These are phyloP conservation scores for Drosophila ustulata DNA, from an alignment of 2,888 invertebrate species.

Conservation along the genomic window DNA sequence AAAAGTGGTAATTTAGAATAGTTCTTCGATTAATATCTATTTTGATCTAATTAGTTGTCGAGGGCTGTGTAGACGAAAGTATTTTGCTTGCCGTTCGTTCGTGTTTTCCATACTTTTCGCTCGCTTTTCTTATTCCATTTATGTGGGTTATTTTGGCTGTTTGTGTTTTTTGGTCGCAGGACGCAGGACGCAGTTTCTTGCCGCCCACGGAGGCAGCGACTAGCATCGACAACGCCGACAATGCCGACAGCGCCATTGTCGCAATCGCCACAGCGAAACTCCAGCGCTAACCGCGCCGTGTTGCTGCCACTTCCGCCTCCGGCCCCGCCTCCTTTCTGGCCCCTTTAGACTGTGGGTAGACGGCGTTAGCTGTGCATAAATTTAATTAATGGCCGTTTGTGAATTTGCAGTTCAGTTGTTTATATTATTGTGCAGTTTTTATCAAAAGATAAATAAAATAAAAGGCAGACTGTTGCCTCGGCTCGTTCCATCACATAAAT, in stretches of 20 bases:
- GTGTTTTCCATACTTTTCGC: constrained; percentile 40
- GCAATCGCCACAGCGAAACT: constrained; percentile 33
- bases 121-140: constrained; percentile 2
- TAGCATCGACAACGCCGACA: constrained; percentile 40
- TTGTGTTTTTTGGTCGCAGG: constrained; percentile 18
- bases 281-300: constrained; percentile 43
- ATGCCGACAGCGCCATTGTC: constrained; percentile 37
- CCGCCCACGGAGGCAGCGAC: constrained; percentile 19
- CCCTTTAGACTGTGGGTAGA: background rate
- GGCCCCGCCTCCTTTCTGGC: constrained; percentile 2
- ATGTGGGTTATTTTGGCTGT: constrained; percentile 17
- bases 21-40: too few relatives aligned
- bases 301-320: constrained; percentile 57
- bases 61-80: constrained; percentile 11
- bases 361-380: constrained; percentile 57
- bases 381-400: constrained; percentile 67
- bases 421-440: constrained; percentile 61
- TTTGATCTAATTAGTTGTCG: too few relatives aligned
- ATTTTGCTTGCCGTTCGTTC: constrained; percentile 36
- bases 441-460: constrained; percentile 53
- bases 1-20: too few relatives aligned
- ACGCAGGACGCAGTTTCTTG: constrained; percentile 43
- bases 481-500: constrained; percentile 34
- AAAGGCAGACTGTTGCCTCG: constrained; percentile 25
- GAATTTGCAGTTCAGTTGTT: constrained; percentile 63